Percentiles rank a stretch among this genome's conserved stretches.
These are phyloP conservation scores for Leucoraja erinaceus DNA, from an alignment of 2,113 vertebrate species.

Conservation along the genomic window DNA sequence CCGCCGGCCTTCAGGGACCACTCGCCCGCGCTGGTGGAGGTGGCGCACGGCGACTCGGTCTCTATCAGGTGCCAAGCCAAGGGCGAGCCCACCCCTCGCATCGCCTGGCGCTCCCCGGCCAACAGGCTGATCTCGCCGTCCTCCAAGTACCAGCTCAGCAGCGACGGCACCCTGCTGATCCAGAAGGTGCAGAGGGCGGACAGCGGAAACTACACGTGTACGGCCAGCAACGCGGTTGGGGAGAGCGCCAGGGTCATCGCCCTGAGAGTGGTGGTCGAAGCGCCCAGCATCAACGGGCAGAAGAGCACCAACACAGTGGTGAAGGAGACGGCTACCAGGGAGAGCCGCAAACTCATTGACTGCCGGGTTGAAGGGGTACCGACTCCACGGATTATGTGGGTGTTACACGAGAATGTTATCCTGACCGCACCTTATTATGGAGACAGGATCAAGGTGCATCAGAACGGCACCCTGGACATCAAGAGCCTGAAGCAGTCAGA, in stretches of 20 bases:
- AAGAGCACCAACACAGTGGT: conserved; percentile 50
- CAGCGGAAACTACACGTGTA: conserved; percentile 82
- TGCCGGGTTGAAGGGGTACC: conserved; percentile 72
- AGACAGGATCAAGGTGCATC: conserved; percentile 69
- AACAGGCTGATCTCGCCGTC: conserved; percentile 57
- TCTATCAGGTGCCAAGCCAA: conserved; percentile 62
- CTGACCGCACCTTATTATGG: conserved; percentile 74
- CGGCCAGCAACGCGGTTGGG: conserved; percentile 65
- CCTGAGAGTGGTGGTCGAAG: conserved; percentile 62
- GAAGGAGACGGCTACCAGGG: conserved; percentile 54
- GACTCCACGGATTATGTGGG: conserved; percentile 68
- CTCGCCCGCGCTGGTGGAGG: conserved; percentile 47
- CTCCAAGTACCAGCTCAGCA: conserved; percentile 67
- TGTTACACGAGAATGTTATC: conserved; percentile 74
- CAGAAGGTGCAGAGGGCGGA: conserved; percentile 74
- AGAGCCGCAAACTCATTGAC: conserved; percentile 61
- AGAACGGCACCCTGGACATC: conserved; percentile 82
- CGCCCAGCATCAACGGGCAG: conserved; percentile 70
- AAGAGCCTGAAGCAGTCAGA: conserved; percentile 59
- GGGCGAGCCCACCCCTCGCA: conserved; percentile 65
- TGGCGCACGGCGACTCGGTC: conserved; percentile 66
- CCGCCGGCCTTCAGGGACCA: conserved; percentile 62
- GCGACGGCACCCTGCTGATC: conserved; percentile 72
- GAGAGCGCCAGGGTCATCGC: conserved; percentile 62
- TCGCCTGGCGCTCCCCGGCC: conserved; percentile 76